Base-by-base conservation (phyloP, 2,797 vertebrate species). In the Picus viridis region DNA sequence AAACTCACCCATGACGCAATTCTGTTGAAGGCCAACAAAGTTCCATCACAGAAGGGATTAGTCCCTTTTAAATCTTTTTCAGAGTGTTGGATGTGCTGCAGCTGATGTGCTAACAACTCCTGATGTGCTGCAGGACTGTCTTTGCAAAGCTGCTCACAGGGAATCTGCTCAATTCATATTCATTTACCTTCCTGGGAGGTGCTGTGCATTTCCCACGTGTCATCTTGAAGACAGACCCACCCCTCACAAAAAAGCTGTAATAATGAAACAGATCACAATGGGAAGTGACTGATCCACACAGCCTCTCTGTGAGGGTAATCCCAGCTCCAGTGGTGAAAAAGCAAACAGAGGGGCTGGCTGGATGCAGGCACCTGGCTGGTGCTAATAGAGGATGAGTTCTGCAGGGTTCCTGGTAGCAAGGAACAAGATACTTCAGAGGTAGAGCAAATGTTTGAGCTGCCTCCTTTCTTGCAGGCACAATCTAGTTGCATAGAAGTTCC, bases 91-190 rank as follows among this genome's bases (percentile, higher is more conserved):
- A 27, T 82, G 61, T 36, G 54, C 86, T 77, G 47, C 83, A 79
- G 88, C 72, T 84, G 71, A 91, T 58, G 68, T 49, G 39, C 74
- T 85, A 92, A 92, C 34, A 14, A 56, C 54, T 86, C 71, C 34
- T 71, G 89, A 84, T 36, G 53, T 58, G 57, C 91, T 79, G 71
- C 69, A 90, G 62, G 51, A 59, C 16, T 2, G 1, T 23, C 73
- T 76, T 74, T 62, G 54, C 83, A 92, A 70, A 88, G 75, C 71
- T 71, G 34, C 58, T 74, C 47, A 12, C 47, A 53, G 78, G 24
- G 65, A 75, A 45, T 24, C 61, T 88, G 41, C 29, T 77, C 88
- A 43, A 4, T 74, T 71, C 70, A 64, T 86, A 62, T 54, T 59
- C 45, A 80, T 75, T 94, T 63, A 59, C 22, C 9, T 49, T 71